Base-by-base conservation (phyloP, 1,140 invertebrate genomes). In the Drosophila rufa region DNA sequence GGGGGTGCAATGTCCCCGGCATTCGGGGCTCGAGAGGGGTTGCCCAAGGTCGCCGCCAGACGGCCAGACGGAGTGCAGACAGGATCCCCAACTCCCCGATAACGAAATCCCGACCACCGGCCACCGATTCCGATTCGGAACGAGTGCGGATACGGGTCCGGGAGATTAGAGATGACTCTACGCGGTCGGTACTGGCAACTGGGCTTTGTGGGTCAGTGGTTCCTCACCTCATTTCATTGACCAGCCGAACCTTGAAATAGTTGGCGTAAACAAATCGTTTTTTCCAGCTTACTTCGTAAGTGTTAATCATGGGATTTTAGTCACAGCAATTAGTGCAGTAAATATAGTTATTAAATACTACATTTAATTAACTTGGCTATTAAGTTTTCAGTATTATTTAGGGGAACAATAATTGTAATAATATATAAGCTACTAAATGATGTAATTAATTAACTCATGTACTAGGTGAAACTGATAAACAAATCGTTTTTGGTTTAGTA, bases 1-100 rank as follows among this genome's bases (percentile, higher is more conserved):
- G 22, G 38, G 42, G 58, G 71, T 75, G 71, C 71, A 75, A 75
- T n/a, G 70, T 45, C 27, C 71, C 55, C 27, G 33, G 6, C 11
- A 27, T 42, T 17, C 8, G 55, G 15, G 45, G 36, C 42, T 40
- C 12, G 7, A n/a, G 62, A 27, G 22, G 43, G 65, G 25, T 8
- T 71, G 42, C n/a, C 43, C 70, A 73, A 73, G 70, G 70, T 60
- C 68, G 40, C 69, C 43, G 40, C 69, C 43, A 36, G 45, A 30
- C 67, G 70, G 46, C 73, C 73, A 75, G 71, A 76, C 70, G 53
- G 71, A 65, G 71, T 75, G 43, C 71, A 76, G 59, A 76, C 71
- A 42, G 17, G 27, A 17, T 14, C 42, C 43, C 70, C 58, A 61
- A 67, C 69, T 70, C 51, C 53, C 45, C 9, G 56, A 56, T 70